Evolutionary conservation across 2,113 vertebrate genomes (phyloP), one percentile per base, ranked within the genome.

Genomic region (Oncorhynchus keta): DNA sequence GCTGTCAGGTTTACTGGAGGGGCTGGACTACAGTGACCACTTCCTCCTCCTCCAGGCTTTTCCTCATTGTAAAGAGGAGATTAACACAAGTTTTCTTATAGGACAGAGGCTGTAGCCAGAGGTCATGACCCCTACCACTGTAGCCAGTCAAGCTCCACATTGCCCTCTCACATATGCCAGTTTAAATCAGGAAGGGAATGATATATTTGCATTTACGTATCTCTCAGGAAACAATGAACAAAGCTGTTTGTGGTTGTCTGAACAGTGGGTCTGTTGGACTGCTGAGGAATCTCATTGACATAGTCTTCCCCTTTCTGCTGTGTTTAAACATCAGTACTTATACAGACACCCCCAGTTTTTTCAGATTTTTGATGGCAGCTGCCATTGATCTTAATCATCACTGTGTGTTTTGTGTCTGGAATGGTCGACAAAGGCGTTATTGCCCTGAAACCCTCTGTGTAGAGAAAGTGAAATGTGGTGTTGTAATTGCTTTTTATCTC

Each of bases 1-100:
- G 24, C 57, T 51, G 32, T 70, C 79, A 75, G 70, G 59, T 80
- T 83, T 18, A 51, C 20, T 16, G 59, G 39, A 45, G 18, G n/a
- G 51, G 59, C n/a, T 5, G 59, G 59, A 22, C n/a, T 9, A 39
- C 39, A 39, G 39, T 39, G 8, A 39, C 39, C 39, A 45, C 39
- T 45, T 45, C 39, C 9, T 45, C 39, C 39, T 45, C 39, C 39
- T 39, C 8, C 39, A 39, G 39, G 39, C 7, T 39, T 2, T 39
- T 39, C 39, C 39, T 45, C 39, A 45, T 45, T 45, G 39, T 45
- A 11, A 45, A 45, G 39, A 45, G 9, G 39, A 2, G 39, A 12
- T 45, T 45, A 45, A 45, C 39, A 45, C 39, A 11, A 12, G 39
- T 45, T 9, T 45, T 45, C 39, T 45, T 12, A 45, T 45, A 12